Evolutionary conservation across 2,888 invertebrate genomes (phyloP).

Genomic region (Ptychoptera albimana): DNA sequence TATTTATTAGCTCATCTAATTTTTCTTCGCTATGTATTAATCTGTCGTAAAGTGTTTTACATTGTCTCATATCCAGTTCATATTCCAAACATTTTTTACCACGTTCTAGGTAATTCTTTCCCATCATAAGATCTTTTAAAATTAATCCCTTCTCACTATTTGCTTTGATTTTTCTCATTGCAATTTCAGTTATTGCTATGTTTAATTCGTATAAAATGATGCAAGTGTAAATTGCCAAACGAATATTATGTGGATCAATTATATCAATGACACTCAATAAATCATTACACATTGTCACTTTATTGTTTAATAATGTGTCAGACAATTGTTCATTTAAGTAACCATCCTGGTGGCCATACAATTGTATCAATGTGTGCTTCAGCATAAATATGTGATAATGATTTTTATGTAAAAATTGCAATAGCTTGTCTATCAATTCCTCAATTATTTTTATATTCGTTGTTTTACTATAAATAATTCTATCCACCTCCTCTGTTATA

Average conservation of each 20-base stretch:
- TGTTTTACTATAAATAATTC: slow-evolving; percentile 37
- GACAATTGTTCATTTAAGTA: slow-evolving; percentile 37
- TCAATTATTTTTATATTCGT: slow-evolving; percentile 41
- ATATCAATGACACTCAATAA: slow-evolving; percentile 43
- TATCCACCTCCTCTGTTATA: slow-evolving; percentile 63
- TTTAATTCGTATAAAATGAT: slow-evolving; percentile 60
- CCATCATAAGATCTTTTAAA: slow-evolving; percentile 12
- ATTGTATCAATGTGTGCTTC: slow-evolving; percentile 65
- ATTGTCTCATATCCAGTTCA: slow-evolving; percentile 18
- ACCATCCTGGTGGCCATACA: slow-evolving; percentile 55
- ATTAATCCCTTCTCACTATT: slow-evolving; percentile 1
- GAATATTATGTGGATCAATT: slow-evolving; percentile 56
- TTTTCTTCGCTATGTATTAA: no score
- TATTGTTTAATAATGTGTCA: slow-evolving; percentile 42
- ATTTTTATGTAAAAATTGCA: slow-evolving; percentile 62
- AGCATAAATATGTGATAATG: slow-evolving; percentile 72
- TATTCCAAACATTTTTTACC: slow-evolving; percentile 21
- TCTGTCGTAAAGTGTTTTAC: no score
- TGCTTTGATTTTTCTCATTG: slow-evolving; percentile 7
- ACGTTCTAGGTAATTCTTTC: slow-evolving; percentile 16
- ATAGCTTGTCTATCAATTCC: slow-evolving; percentile 47
- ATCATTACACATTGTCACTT: slow-evolving; percentile 50
- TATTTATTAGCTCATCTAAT: no score
- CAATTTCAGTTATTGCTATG: slow-evolving; percentile 35
- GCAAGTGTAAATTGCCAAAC: slow-evolving; percentile 59